Evolutionary conservation across 2,797 vertebrate genomes (phyloP), one percentile per base, ranked within the genome.

Genomic region (Microcaecilia unicolor): DNA sequence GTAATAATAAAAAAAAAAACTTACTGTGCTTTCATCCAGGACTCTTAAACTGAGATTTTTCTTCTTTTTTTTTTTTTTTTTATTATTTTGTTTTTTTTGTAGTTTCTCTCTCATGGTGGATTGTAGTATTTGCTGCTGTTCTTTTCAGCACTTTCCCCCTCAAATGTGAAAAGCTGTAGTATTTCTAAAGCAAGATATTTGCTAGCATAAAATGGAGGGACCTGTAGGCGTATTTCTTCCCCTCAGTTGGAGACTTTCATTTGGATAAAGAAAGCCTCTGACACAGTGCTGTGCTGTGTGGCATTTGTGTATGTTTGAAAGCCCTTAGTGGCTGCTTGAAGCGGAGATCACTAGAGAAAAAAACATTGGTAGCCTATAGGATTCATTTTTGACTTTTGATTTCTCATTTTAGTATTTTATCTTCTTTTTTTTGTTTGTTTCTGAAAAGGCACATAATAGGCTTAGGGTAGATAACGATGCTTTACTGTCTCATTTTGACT

Each of bases 351-450:
- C 16, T 32, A 19, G 10, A 21, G 13, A 25, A 18, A 23, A 31
- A 31, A 34, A n/a, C 34, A 9, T 0, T 0, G 25, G 8, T 5
- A 23, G 11, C 27, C 34, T 20, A 17, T 0, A 0, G 15, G 28
- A 1, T 1, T 22, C 0, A 5, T 28, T 32, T 0, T 0, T 0
- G 0, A 37, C 9, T 8, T 8, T 22, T n/a, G n/a, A n/a, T n/a
- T n/a, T n/a, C n/a, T n/a, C n/a, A n/a, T n/a, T n/a, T n/a, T n/a
- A n/a, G n/a, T n/a, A n/a, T n/a, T n/a, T n/a, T n/a, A n/a, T n/a
- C n/a, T n/a, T n/a, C n/a, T n/a, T n/a, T n/a, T n/a, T n/a, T n/a
- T n/a, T n/a, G n/a, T n/a, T n/a, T n/a, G n/a, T n/a, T n/a, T n/a
- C n/a, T n/a, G n/a, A n/a, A n/a, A n/a, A n/a, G n/a, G n/a, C n/a